Conservation (phyloP, 2,888 invertebrate species). For the Unio delphinus region DNA sequence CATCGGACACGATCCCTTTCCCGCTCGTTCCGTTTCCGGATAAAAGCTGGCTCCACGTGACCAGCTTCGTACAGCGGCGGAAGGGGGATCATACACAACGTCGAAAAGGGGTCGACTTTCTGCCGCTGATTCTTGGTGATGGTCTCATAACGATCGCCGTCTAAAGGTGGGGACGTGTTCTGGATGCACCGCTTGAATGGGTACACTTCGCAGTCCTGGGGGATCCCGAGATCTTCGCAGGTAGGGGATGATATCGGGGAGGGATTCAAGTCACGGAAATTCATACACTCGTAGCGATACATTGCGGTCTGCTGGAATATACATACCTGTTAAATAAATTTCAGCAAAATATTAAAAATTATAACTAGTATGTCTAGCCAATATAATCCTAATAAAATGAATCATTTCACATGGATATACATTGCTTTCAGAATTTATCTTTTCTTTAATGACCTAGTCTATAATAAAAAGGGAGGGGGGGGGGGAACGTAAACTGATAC, state of each 20-base stretch:
- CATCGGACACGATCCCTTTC: slow-evolving; percentile 69
- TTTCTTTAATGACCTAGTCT: too few relatives aligned
- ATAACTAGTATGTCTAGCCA: too few relatives aligned
- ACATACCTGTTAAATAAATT: not conserved
- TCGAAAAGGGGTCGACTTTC: slow-evolving; percentile 61
- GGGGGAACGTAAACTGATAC: too few relatives aligned
- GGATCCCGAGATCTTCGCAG: slow-evolving; percentile 64
- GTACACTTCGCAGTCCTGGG: slow-evolving; percentile 38
- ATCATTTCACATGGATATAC: too few relatives aligned
- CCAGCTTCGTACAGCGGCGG: slow-evolving; percentile 53
- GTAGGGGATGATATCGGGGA: slow-evolving; percentile 54
- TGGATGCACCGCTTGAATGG: slow-evolving; percentile 22
- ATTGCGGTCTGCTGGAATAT: slow-evolving; percentile 6
- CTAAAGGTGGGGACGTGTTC: slow-evolving; percentile 39
- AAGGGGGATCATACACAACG: slow-evolving; percentile 64
- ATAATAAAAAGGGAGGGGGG: too few relatives aligned
- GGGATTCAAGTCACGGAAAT: not conserved
- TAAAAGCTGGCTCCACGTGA: slow-evolving; percentile 60
- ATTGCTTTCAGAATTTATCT: too few relatives aligned
- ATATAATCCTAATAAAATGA: too few relatives aligned
- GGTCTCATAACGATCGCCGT: slow-evolving; percentile 33
- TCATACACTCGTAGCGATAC: slow-evolving; percentile 14
- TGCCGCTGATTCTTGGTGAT: slow-evolving; percentile 11
- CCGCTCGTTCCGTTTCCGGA: slow-evolving; percentile 68
- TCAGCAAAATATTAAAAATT: too few relatives aligned